Conservation (phyloP, 1,140 invertebrate genomes). For the Polypedilum vanderplanki region DNA sequence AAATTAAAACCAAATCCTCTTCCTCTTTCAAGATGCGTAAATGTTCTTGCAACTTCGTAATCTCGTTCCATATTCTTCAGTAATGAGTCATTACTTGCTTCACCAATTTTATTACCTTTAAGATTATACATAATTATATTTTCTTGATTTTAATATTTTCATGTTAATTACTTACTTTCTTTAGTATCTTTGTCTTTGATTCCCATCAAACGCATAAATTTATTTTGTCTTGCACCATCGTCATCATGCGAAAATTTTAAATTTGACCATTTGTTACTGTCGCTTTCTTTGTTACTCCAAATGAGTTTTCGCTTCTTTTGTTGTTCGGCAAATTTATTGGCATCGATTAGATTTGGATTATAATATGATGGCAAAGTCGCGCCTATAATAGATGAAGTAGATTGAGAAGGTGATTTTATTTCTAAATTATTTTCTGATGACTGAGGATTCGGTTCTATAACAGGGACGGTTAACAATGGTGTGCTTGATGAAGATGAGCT, state of each 20-base stretch:
- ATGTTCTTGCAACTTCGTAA: conserved; percentile 86
- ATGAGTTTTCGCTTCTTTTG: conserved; percentile 80
- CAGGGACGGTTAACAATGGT: neutral
- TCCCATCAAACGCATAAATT: conserved; percentile 93
- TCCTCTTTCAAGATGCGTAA: conserved; percentile 89
- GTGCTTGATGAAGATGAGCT: neutral
- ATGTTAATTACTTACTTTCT: conserved; percentile 27
- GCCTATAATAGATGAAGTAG: conserved; percentile 32
- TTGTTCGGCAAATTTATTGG: conserved; percentile 76
- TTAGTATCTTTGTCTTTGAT: conserved; percentile 56
- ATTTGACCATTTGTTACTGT: conserved; percentile 67
- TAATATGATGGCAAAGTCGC: conserved; percentile 62
- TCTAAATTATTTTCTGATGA: neutral
- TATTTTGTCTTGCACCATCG: conserved; percentile 84
- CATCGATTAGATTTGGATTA: conserved; percentile 73
- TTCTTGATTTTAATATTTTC: neutral
- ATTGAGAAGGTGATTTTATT: neutral
- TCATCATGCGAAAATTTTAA: conserved; percentile 80
- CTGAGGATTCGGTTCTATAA: neutral
- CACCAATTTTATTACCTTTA: conserved; percentile 39
- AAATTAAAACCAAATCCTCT: conserved; percentile 74
- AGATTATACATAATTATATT: neutral
- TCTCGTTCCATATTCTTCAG: conserved; percentile 88
- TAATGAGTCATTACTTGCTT: conserved; percentile 74
- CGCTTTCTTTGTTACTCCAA: conserved; percentile 67